Base-by-base conservation (phyloP, 2,113 vertebrate species). In the Amazona vittata region DNA sequence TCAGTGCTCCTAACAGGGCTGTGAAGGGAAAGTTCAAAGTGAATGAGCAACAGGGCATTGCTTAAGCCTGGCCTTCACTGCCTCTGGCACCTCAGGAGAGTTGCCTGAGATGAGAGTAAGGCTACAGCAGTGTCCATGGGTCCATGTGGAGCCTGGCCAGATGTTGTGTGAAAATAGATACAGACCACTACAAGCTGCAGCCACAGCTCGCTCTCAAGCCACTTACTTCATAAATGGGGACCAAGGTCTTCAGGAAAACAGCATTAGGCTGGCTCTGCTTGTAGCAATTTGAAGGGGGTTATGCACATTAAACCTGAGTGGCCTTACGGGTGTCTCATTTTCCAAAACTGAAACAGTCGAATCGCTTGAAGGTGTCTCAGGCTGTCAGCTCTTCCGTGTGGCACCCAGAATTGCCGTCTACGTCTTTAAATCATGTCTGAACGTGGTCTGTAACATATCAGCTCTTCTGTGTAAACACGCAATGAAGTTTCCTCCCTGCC, bases 121-220 rank as follows among this genome's bases (percentile, higher is more conserved):
- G 53, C 26, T 70, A 10, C 1, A 7, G 50, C 43, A 74, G n/a
- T 0, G 0, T 11, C 75, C 4, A 0, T 3, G 2, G 26, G 33
- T 71, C 57, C 2, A 0, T 22, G 12, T 0, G 2, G 33, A 9
- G 8, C 10, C n/a, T 52, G 89, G 12, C 22, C 60, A 64, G 10
- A 6, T 35, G 19, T 4, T 83, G 17, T 22, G 11, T 47, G 64
- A 16, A 53, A 35, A 7, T 18, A 62, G 39, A 6, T 18, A 26
- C 15, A 43, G 55, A 29, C 19, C 24, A 9, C 46, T 11, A 11
- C 33, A 16, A 0, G 1, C 15, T 43, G 29, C n/a, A 73, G 39
- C 11, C 28, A 3, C 25, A 53, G 46, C 28, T 82, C 2, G 0
- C 4, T 49, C 17, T 49, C 8, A 6, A 64, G 67, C 12, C 24